A percentile compares a stretch with the other conserved stretches of the same genome.
phyloP scores from a whole-genome alignment of 2,113 vertebrate species.

The Corythaeola cristata region DNA sequence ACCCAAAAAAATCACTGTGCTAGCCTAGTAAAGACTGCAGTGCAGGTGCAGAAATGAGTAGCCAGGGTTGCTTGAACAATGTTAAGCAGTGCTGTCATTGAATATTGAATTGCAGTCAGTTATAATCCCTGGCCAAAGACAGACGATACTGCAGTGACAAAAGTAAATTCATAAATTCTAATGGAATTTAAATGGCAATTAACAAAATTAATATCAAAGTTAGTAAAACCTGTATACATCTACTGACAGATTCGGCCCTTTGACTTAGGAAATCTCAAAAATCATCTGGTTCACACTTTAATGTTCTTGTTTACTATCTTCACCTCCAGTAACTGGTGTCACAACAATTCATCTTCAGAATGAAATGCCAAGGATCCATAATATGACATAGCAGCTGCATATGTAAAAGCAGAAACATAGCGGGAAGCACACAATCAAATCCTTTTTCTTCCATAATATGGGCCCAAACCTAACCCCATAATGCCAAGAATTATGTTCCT shows the following conservation, averaged over 20 bases:
- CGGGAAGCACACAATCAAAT: background rate
- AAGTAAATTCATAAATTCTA: background rate
- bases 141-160: background rate
- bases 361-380: background rate
- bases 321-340: background rate
- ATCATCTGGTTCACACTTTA: background rate
- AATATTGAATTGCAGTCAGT: background rate
- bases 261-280: background rate
- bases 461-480: background rate
- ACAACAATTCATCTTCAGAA: background rate
- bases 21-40: background rate
- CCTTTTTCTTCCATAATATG: background rate
- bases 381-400: background rate
- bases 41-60: background rate
- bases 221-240: background rate
- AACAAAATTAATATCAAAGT: background rate
- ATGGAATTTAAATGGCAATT: background rate
- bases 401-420: background rate
- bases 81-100: background rate
- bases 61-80: background rate
- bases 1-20: background rate
- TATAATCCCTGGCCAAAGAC: background rate
- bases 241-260: fast-evolving
- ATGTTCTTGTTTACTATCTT: background rate
- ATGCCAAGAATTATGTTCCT: background rate